phyloP scores from a whole-genome alignment of 2,113 vertebrate species.

The Mastomys natalensis region DNA sequence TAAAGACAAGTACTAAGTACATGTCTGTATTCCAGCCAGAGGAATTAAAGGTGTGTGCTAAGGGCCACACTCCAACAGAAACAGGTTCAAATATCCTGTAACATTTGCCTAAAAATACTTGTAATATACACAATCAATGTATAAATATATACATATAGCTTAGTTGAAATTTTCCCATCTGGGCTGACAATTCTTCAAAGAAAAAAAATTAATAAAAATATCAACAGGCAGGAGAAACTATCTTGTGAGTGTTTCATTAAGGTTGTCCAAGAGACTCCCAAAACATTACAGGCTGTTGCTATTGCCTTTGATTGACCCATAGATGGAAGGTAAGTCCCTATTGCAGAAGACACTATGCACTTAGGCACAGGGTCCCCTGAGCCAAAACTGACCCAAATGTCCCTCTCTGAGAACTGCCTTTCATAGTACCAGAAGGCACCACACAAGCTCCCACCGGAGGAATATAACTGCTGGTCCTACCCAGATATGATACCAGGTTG shows the following conservation, averaged over 20 bases:
- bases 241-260: not conserved
- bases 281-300: not conserved
- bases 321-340: not conserved
- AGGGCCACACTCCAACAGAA: no score
- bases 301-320: not conserved
- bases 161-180: not conserved
- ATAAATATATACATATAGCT: not conserved
- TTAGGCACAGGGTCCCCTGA: not conserved
- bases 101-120: not conserved
- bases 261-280: not conserved
- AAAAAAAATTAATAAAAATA: not conserved
- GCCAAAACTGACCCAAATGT: not conserved
- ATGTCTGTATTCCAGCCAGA: no score
- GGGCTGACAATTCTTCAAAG: not conserved
- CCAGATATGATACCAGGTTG: not conserved
- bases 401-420: not conserved
- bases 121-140: not conserved
- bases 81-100: no score
- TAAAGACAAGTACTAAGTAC: no score
- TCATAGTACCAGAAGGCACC: not conserved
- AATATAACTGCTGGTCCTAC: not conserved
- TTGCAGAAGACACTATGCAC: not conserved
- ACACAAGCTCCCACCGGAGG: not conserved
- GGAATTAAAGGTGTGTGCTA: no score
- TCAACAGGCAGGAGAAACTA: not conserved